A percentile compares a stretch with the other conserved stretches of the same genome.
Evolutionary conservation across 2,797 vertebrate species (phyloP).

Genomic region (Anableps anableps): DNA sequence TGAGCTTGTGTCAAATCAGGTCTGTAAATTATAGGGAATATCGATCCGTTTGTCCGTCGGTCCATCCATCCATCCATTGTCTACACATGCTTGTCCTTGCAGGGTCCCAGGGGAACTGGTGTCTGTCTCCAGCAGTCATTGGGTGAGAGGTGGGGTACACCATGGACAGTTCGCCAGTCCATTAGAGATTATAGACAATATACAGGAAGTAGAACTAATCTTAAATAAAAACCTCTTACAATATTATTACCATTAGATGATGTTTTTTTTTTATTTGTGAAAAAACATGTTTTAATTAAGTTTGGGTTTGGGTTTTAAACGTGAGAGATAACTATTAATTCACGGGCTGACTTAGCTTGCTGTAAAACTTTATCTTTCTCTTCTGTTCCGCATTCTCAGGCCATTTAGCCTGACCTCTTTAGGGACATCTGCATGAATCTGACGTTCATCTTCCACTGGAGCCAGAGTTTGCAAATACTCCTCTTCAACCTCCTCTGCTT

Average conservation of each 20-base stretch:
- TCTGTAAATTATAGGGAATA: too few species aligned
- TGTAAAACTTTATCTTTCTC: slow-evolving; percentile 57
- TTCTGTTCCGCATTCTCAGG: slow-evolving; percentile 76
- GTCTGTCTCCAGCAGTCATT: too few species aligned
- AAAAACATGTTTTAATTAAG: neutral
- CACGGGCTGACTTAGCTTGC: neutral
- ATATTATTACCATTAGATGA: neutral
- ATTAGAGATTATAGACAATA: too few species aligned
- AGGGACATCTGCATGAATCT: slow-evolving; percentile 14
- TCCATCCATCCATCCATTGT: too few species aligned
- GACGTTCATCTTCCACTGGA: slow-evolving; percentile 12
- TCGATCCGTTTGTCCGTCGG: too few species aligned
- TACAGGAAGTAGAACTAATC: too few species aligned
- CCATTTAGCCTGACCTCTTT: slow-evolving; percentile 63
- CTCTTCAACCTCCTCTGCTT: slow-evolving; percentile 66
- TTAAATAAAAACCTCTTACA: neutral
- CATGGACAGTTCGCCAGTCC: too few species aligned
- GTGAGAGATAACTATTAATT: neutral
- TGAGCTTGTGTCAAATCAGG: neutral
- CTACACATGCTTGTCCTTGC: too few species aligned
- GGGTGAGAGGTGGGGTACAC: too few species aligned
- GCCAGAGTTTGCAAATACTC: slow-evolving; percentile 35
- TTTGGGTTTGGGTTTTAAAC: neutral
- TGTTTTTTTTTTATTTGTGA: neutral
- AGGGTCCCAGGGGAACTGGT: too few species aligned